Percentiles rank a stretch among this genome's conserved stretches.
These are phyloP conservation scores for Siphlonurus alternatus DNA, from an alignment of 2,888 invertebrate species.

Conservation along the genomic window DNA sequence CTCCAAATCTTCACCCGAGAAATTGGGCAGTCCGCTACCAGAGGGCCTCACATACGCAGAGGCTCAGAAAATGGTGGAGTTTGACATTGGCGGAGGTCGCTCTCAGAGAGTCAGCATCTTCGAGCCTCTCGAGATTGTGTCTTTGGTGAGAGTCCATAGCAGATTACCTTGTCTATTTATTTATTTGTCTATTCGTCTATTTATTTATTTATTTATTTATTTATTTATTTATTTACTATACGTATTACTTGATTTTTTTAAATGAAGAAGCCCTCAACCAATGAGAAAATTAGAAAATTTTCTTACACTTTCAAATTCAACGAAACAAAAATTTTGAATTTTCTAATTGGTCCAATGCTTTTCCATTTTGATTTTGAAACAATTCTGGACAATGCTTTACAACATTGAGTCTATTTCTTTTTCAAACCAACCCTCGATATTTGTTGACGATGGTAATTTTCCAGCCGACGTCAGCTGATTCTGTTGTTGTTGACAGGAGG, in stretches of 20 bases:
- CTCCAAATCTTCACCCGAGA: slow-evolving; percentile 15
- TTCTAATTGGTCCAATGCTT: no score
- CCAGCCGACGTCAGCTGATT: not conserved
- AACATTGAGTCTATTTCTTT: no score
- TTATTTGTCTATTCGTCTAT: not conserved
- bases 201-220: not conserved
- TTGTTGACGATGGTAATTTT: no score
- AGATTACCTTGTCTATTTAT: not conserved
- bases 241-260: no score
- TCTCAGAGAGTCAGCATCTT: slow-evolving; percentile 40
- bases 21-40: slow-evolving; percentile 34
- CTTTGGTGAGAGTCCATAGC: slow-evolving; percentile 8
- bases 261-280: no score
- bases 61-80: slow-evolving; percentile 69
- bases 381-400: no score
- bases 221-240: no score
- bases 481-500: slow-evolving; percentile 10
- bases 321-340: no score
- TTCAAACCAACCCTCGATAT: no score
- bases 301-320: no score
- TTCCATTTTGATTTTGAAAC: no score
- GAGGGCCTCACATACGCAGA: slow-evolving; percentile 69
- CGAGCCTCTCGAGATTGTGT: slow-evolving; percentile 24
- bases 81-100: slow-evolving; percentile 61
- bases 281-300: no score